phyloP scores from a whole-genome alignment of 35 echinoderm and acorn worm species.

The Ophiothrix spiculata region DNA sequence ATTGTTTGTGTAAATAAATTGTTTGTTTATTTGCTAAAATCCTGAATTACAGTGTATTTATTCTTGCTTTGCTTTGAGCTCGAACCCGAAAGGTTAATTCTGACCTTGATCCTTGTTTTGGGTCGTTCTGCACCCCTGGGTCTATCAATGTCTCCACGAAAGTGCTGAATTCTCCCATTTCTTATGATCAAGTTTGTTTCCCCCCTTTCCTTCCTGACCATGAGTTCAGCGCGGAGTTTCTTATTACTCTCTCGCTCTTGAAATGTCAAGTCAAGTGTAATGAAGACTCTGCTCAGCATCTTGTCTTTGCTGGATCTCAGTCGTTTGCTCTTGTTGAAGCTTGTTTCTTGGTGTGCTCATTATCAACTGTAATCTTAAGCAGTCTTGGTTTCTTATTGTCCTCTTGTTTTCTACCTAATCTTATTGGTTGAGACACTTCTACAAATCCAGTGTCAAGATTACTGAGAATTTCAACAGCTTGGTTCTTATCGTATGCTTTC shows the following conservation, averaged over 20 bases:
- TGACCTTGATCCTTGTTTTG: no score
- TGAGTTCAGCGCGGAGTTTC: background rate
- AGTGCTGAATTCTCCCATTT: background rate
- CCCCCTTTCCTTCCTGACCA: background rate
- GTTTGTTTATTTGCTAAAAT: no score
- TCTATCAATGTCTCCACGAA: background rate
- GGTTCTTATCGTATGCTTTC: background rate
- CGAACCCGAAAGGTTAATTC: no score
- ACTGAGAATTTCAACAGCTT: background rate
- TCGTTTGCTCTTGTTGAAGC: background rate
- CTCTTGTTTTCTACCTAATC: background rate
- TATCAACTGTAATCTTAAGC: background rate
- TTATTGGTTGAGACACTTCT: background rate
- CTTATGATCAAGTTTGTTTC: background rate
- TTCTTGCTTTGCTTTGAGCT: no score
- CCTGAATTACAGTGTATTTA: no score
- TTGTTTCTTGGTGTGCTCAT: background rate
- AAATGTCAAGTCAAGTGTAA: background rate
- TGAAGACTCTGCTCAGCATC: background rate
- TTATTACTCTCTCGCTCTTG: background rate
- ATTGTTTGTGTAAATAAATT: no score
- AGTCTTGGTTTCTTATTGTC: background rate
- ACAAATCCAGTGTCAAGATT: background rate
- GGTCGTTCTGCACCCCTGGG: background rate
- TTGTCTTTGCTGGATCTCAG: background rate